Evolutionary conservation across 2,888 invertebrate species (phyloP).

Genomic region (Gnatocerus cornutus): DNA sequence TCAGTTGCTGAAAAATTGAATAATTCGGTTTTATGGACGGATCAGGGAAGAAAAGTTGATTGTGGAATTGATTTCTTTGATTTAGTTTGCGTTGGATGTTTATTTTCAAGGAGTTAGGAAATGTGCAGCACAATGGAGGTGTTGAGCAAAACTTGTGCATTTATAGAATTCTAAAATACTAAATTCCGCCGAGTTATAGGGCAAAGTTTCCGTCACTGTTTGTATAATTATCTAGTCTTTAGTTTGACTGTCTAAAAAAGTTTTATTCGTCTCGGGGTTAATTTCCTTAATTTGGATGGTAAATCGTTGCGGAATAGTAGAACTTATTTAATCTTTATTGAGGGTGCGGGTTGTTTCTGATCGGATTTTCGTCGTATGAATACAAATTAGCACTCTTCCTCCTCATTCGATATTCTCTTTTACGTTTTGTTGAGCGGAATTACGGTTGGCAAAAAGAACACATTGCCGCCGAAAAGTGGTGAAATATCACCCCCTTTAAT

Average conservation of each 20-base stretch:
- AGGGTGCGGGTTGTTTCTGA: conserved; percentile 45
- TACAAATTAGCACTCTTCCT: conserved; percentile 45
- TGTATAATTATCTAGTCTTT: too few relatives aligned
- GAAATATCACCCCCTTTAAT: background rate
- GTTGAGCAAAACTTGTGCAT: too few relatives aligned
- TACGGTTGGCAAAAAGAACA: conserved; percentile 8
- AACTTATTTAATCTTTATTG: conserved; percentile 48
- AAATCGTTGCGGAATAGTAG: conserved; percentile 42
- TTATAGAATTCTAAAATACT: too few relatives aligned
- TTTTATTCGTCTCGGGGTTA: background rate
- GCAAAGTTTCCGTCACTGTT: too few relatives aligned
- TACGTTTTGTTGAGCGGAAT: conserved; percentile 15
- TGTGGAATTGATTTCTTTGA: background rate
- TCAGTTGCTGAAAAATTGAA: conserved; percentile 21
- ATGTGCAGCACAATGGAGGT: too few relatives aligned
- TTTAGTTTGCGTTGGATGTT: too few relatives aligned
- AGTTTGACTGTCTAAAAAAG: too few relatives aligned
- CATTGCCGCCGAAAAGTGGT: background rate
- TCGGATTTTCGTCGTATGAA: conserved; percentile 51
- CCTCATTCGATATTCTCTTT: conserved; percentile 43
- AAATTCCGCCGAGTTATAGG: too few relatives aligned
- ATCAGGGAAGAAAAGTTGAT: background rate
- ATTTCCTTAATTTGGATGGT: conserved; percentile 31
- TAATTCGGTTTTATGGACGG: conserved; percentile 23
- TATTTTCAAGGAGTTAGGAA: too few relatives aligned